Base-by-base conservation (phyloP, 2,113 vertebrate genomes). In the Ciconia boyciana region DNA sequence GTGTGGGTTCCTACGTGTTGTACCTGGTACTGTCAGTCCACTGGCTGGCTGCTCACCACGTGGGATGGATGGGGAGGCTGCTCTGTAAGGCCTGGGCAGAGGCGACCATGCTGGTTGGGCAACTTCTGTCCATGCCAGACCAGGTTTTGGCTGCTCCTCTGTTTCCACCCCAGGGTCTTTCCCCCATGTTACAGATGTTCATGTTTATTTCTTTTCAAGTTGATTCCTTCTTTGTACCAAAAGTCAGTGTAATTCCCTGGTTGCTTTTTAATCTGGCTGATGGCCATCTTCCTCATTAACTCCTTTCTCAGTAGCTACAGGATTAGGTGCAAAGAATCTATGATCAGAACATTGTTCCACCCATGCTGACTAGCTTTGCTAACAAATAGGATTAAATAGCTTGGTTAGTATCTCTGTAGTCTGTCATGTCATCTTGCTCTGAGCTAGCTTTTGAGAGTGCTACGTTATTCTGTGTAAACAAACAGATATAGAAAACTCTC, bases 31-130 rank as follows among this genome's bases (percentile, higher is more conserved):
- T 48, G 22, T 17, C 41, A 29, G 24, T 10, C 31, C 7, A 2
- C 24, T 31, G 39, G 1, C 54, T 46, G 65, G 32, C 46, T 68
- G n/a, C 48, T 80, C 1, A 0, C 14, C 19, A 4, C 0, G 0
- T 22, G 34, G 19, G 6, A 4, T 34, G 13, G 15, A 11, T 24
- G 55, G 21, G 21, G 22, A 46, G 2, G 24, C 19, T 85, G 34
- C 64, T 87, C 41, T 44, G 1, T 9, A 48, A 83, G 21, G 13
- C 21, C 19, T 16, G 32, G 62, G 32, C 11, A 44, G 41, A 82
- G 7, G 31, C 0, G 7, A 17, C 34, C 14, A 0, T 20, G 18
- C 17, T 74, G 51, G 6, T 2, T 44, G 13, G 17, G 12, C 29
- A 81, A 9, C 9, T 61, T 22, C 55, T 66, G 6, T 31, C 39